Conservation (phyloP, 2,888 invertebrate genomes). For the Polylopha cassiicola region DNA sequence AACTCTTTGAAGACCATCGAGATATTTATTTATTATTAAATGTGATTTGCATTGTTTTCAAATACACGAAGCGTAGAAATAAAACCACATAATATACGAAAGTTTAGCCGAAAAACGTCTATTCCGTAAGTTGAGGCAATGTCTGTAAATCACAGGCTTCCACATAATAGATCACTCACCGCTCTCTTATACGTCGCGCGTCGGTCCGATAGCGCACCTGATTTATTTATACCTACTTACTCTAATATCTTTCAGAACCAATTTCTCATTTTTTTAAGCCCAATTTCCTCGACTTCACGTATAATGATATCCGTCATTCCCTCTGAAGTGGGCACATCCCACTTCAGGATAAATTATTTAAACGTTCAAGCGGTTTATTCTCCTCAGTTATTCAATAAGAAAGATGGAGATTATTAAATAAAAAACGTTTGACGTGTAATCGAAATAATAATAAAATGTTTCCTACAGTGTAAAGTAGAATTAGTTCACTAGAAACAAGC, state of each 20-base stretch:
- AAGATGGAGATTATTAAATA: not conserved
- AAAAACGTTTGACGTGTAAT: not conserved
- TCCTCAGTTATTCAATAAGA: slow-evolving; percentile 1
- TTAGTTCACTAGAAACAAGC: too few species aligned
- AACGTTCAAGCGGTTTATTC: not conserved
- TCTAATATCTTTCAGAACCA: slow-evolving; percentile 12
- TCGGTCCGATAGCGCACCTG: slow-evolving; percentile 6
- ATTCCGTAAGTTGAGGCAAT: too few species aligned
- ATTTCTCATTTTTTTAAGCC: slow-evolving; percentile 13
- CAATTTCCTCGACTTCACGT: slow-evolving; percentile 7
- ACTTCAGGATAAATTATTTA: slow-evolving; percentile 6
- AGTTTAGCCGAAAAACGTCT: too few species aligned
- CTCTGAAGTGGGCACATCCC: slow-evolving; percentile 8
- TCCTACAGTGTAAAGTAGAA: too few species aligned
- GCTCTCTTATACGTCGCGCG: slow-evolving; percentile 10
- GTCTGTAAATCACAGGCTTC: slow-evolving; percentile 16
- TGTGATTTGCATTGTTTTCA: too few species aligned
- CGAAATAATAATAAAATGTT: too few species aligned
- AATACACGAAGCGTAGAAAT: too few species aligned
- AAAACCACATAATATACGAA: too few species aligned
- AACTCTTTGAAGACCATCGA: too few species aligned
- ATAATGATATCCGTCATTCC: slow-evolving; percentile 16
- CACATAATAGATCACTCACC: slow-evolving; percentile 19
- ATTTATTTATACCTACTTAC: slow-evolving; percentile 8
- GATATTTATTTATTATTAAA: too few species aligned